Conservation (phyloP, 2,113 vertebrate genomes). For the Cavia aperea region DNA sequence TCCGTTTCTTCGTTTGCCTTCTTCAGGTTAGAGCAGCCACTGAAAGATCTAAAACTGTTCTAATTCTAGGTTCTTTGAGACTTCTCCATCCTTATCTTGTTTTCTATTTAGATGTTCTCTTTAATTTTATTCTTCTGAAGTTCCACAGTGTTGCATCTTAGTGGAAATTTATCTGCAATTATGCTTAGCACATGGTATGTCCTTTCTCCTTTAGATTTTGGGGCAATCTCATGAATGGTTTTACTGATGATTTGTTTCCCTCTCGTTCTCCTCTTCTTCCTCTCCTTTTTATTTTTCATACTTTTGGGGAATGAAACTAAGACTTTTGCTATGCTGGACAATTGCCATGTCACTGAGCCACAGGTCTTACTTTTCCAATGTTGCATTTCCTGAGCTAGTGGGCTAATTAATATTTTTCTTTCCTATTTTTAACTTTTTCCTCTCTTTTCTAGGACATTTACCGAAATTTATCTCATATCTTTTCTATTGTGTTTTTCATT, state of each 20-base stretch:
- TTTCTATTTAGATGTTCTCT: neutral
- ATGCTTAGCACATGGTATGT: neutral
- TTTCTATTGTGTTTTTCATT: constrained; percentile 13
- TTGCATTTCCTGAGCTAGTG: neutral
- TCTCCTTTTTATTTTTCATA: neutral
- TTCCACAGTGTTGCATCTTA: neutral
- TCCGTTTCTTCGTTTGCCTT: neutral
- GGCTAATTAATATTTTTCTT: neutral
- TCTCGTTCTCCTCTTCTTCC: neutral
- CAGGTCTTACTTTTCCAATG: neutral
- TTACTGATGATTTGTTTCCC: neutral
- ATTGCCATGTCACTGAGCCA: neutral
- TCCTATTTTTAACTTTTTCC: neutral
- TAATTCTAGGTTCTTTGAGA: neutral
- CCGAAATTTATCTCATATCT: neutral
- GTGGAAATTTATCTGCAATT: neutral
- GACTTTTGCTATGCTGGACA: neutral
- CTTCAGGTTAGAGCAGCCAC: neutral
- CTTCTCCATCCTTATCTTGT: neutral
- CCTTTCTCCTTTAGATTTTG: neutral
- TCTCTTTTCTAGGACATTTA: neutral
- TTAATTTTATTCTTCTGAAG: neutral
- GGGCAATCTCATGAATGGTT: neutral
- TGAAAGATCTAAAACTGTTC: neutral
- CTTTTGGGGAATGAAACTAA: neutral